Conservation (phyloP, 1,140 invertebrate species). For the Scaptomyza montana region DNA sequence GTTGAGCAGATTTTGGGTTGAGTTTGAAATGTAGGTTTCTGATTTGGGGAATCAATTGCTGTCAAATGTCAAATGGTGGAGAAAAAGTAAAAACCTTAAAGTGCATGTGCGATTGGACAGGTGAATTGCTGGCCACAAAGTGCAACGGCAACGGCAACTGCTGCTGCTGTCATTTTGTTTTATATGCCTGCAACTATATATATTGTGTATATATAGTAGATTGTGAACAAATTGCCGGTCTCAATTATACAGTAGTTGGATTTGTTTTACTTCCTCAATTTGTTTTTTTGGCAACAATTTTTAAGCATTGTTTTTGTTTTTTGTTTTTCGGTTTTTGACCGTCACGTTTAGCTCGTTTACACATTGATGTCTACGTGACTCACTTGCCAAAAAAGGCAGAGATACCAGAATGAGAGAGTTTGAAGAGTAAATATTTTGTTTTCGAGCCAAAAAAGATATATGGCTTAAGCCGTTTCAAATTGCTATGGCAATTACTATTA, state of each 20-base stretch:
- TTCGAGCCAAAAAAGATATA: conserved; percentile 3
- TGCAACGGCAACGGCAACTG: neutral
- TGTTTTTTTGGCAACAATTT: conserved; percentile 13
- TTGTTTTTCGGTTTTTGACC: neutral
- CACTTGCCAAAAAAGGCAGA: neutral
- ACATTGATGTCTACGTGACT: conserved; percentile 14
- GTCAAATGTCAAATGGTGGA: too few relatives aligned
- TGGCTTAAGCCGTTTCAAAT: neutral
- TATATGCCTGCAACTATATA: too few relatives aligned
- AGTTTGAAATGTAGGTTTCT: too few relatives aligned
- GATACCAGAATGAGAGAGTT: neutral
- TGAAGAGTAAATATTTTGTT: neutral
- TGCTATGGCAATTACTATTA: too few relatives aligned
- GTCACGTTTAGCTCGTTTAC: conserved; percentile 17
- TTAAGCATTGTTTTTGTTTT: neutral
- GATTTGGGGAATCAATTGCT: too few relatives aligned
- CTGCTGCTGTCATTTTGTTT: too few relatives aligned
- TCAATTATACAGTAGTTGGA: conserved; percentile 13
- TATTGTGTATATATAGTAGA: too few relatives aligned
- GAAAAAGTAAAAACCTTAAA: too few relatives aligned
- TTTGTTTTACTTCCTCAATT: neutral
- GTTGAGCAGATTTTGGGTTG: too few relatives aligned
- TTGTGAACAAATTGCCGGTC: conserved; percentile 5
- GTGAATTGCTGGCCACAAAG: too few relatives aligned
- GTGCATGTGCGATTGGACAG: neutral